Evolutionary conservation across 1,140 invertebrate genomes (phyloP).

Genomic region (Eriosoma lanigerum): DNA sequence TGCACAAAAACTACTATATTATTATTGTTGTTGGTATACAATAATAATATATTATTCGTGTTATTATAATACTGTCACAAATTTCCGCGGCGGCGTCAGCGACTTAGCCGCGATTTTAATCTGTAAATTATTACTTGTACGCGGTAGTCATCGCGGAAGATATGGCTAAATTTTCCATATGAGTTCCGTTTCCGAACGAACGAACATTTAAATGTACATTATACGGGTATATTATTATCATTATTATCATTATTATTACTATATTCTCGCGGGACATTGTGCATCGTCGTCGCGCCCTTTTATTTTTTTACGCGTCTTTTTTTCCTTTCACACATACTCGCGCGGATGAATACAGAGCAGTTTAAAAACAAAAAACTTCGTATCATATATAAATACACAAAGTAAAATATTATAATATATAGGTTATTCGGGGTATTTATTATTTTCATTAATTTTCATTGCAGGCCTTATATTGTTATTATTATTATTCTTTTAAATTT

Average conservation of each 20-base stretch:
- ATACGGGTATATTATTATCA: not conserved
- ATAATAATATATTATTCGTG: too few species aligned
- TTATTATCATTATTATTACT: not conserved
- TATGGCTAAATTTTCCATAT: constrained; percentile 50
- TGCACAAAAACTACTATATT: too few species aligned
- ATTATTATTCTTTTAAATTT: too few species aligned
- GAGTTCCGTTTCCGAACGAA: constrained; percentile 50
- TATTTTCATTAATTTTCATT: too few species aligned
- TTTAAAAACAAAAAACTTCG: too few species aligned
- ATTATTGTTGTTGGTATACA: too few species aligned
- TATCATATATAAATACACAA: too few species aligned
- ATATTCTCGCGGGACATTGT: constrained; percentile 6
- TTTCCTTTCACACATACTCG: constrained; percentile 5
- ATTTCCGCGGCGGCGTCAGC: not conserved
- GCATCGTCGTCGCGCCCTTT: constrained; percentile 11
- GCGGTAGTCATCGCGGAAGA: constrained; percentile 49
- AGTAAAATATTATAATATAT: too few species aligned
- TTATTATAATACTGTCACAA: not conserved
- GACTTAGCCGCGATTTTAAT: constrained; percentile 44
- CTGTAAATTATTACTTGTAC: constrained; percentile 47
- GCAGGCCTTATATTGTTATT: too few species aligned
- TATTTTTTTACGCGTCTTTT: constrained; percentile 22
- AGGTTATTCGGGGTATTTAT: too few species aligned
- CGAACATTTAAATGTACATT: constrained; percentile 51
- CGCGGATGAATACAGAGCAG: too few species aligned